phyloP scores from a whole-genome alignment of 35 echinoderm and acorn worm genomes.

The Ptychodera flava region DNA sequence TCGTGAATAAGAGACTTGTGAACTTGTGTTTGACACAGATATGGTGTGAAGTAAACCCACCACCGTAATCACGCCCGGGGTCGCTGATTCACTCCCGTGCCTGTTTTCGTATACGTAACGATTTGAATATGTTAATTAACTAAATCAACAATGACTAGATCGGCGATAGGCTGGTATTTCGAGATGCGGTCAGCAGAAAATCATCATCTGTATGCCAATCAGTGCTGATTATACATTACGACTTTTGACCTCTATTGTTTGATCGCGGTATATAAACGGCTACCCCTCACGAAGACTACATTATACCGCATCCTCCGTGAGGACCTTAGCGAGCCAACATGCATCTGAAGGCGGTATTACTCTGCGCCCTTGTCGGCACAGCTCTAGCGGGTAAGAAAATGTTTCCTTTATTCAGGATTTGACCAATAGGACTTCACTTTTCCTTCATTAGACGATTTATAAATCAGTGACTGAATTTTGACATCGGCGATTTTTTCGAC shows the following conservation, averaged over 20 bases:
- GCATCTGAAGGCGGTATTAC: slow-evolving; percentile 3
- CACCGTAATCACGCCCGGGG: no score
- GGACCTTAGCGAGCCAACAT: background rate
- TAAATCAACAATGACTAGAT: background rate
- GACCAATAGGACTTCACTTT: no score
- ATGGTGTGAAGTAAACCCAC: no score
- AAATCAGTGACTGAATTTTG: no score
- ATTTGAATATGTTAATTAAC: slow-evolving; percentile 3
- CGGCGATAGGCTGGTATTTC: slow-evolving; percentile 3
- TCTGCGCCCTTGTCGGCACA: background rate
- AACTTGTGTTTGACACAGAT: no score
- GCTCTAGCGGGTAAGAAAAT: slow-evolving; percentile 13
- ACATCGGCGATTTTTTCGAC: no score
- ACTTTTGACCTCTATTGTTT: slow-evolving; percentile 28
- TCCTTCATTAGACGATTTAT: no score
- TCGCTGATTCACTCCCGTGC: no score
- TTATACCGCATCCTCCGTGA: background rate
- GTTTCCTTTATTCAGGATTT: background rate
- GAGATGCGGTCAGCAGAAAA: slow-evolving; percentile 11
- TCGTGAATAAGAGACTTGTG: no score
- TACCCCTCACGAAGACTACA: background rate
- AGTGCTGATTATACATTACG: background rate
- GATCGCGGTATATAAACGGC: slow-evolving; percentile 2
- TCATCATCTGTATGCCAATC: background rate
- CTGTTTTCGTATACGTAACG: background rate